These are phyloP conservation scores for Gnatocerus cornutus DNA, from an alignment of 2,888 invertebrate species.

Conservation along the genomic window DNA sequence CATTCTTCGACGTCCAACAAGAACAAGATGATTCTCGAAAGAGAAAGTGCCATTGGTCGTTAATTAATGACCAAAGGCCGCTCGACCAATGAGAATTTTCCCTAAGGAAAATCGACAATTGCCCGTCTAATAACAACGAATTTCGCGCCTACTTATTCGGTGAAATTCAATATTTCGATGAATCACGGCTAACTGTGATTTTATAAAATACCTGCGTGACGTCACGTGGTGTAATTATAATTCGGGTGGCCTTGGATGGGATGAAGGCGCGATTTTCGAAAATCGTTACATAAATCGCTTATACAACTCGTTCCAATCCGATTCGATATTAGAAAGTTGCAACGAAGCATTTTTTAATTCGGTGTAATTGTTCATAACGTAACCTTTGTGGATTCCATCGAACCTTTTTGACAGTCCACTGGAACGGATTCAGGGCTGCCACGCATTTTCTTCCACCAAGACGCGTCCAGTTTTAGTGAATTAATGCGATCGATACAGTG, in stretches of 20 bases:
- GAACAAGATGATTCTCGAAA: constrained; percentile 7
- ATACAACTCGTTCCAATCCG: constrained; percentile 38
- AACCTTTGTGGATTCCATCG: constrained; percentile 2
- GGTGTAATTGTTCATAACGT: neutral
- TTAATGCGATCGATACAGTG: constrained; percentile 2
- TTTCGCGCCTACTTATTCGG: constrained; percentile 28
- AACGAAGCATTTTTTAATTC: constrained; percentile 19
- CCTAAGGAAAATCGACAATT: neutral
- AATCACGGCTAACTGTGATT: constrained; percentile 12
- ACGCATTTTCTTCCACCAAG: neutral
- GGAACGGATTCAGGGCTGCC: constrained; percentile 8
- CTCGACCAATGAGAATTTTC: neutral
- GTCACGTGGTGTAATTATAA: neutral
- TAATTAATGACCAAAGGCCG: constrained; percentile 2
- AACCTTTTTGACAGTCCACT: neutral
- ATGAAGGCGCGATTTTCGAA: neutral
- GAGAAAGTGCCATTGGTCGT: constrained; percentile 26
- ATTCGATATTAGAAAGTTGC: constrained; percentile 40
- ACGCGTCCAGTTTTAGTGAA: neutral
- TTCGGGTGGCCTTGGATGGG: neutral
- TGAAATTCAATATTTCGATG: constrained; percentile 30
- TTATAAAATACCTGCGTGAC: neutral
- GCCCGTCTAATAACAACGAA: neutral
- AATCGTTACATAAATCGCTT: constrained; percentile 27
- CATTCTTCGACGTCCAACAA: constrained; percentile 10